Evolutionary conservation across 1,140 invertebrate genomes (phyloP), one percentile per base, ranked within the genome.

Genomic region (Bombus fervidus): DNA sequence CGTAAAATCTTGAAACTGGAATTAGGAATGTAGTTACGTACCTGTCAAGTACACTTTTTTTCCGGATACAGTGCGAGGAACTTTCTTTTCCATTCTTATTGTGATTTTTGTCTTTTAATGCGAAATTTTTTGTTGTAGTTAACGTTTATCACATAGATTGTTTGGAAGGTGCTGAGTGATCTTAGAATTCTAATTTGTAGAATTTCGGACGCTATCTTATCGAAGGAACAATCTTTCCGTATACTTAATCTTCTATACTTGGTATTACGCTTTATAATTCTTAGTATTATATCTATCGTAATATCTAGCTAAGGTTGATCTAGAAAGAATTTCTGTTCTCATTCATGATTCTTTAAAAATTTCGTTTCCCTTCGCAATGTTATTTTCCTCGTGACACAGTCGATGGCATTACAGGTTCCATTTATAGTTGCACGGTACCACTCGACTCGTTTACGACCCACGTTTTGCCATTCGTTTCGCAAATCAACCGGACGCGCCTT

Each of bases 361-460:
- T 37, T 34, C 53, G 12, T 15, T 12, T 62, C 34, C 15, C 59
- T 62, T 62, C 71, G 31, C 71, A 41, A 31, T 39, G 3, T 18
- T 41, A 28, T 47, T 73, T 79, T 62, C 68, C 18, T 73, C 47
- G 37, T 62, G 77, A 57, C 71, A 83, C 66, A 57, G 75, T 76
- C 87, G 73, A 89, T 69, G 62, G 43, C 68, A 47, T 59, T 80
- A 71, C 78, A 41, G 34, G 84, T 90, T 82, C 86, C 89, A 90
- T 90, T 90, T 90, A 90, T 90, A 90, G 89, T 81, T 82, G 53
- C 64, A 80, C 62, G 88, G 75, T 74, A 59, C 59, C 80, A 64
- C 53, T 74, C 59, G 64, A 64, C 53, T 74, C 59, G 71, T 73
- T 82, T 22, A 62, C 87, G 41, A 73, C 85, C 84, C 87, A 89